Base-by-base conservation (phyloP, 2,797 vertebrate species). In the Sebastes nivosus region DNA sequence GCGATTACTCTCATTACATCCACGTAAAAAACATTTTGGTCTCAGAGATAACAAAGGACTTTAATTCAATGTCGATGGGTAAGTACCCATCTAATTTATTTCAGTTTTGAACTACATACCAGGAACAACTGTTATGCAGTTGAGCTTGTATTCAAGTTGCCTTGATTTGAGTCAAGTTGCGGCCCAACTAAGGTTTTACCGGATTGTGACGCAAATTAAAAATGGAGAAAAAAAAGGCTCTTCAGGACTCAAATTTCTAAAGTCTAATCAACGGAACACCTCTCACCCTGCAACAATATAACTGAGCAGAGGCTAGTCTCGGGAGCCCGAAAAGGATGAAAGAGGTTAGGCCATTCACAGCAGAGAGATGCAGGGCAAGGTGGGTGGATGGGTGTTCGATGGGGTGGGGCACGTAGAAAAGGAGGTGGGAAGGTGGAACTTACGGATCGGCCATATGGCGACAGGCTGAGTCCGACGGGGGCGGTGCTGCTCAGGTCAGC, bases 391-490 rank as follows among this genome's bases (percentile, higher is more conserved):
- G 87, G 93, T 93, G 93, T 92, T 92, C 82, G 50, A 95, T 95
- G 95, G 85, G 84, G 82, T 81, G 84, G 86, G 89, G 89, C 89
- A 91, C 79, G 88, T 80, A 91, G 81, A 91, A 89, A 88, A 78
- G 80, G 38, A 90, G 87, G 83, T 84, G 87, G 92, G 89, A 89
- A 92, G 91, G 91, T 93, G 93, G 92, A 94, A 97, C 95, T 96
- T 97, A 97, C 95, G 84, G 95, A 93, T 94, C 93, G 95, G 93
- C 95, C 95, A 94, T 95, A 97, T 89, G 94, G 95, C 92, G 96
- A 96, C 92, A 96, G 95, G 94, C 95, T 95, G 93, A 97, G 95
- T 92, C 95, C 95, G 91, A 96, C 93, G 82, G 95, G 93, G 90
- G 95, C 95, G 81, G 94, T 94, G 94, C 94, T 96, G 95, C 96